Evolutionary conservation across 2,888 invertebrate genomes (phyloP).

Genomic region (Volucella zonaria): DNA sequence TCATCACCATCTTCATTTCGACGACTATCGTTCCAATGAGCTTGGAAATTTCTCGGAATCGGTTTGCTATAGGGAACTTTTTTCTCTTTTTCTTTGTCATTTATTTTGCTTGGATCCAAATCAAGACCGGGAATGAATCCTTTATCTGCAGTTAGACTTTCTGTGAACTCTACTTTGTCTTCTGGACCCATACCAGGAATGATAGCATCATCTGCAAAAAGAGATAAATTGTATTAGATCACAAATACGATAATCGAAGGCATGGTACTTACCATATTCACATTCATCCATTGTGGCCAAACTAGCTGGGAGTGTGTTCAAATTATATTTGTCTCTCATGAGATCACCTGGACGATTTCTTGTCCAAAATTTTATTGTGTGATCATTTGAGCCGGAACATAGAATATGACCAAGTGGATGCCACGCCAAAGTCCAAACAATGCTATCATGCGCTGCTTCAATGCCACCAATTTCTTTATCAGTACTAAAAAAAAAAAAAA

Average conservation of each 20-base stretch:
- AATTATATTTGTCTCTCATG: constrained; percentile 98
- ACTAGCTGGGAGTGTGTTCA: constrained; percentile 94
- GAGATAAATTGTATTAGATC: neutral
- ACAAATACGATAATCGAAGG: neutral
- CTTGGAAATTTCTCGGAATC: constrained; percentile 97
- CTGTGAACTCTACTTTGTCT: constrained; percentile 91
- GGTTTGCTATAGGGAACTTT: constrained; percentile 97
- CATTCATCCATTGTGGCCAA: constrained; percentile 88
- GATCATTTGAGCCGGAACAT: constrained; percentile 99
- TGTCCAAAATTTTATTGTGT: constrained; percentile 99
- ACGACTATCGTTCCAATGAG: constrained; percentile 95
- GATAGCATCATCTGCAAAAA: constrained; percentile 86
- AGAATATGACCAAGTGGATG: constrained; percentile 99
- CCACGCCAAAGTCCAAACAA: constrained; percentile 99
- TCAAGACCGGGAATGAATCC: constrained; percentile 93
- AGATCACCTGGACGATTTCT: constrained; percentile 98
- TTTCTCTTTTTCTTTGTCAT: constrained; percentile 88
- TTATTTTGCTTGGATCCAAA: constrained; percentile 87
- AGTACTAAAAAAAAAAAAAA: constrained; percentile 84
- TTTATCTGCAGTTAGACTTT: constrained; percentile 85
- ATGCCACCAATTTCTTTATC: constrained; percentile 99
- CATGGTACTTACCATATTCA: constrained; percentile 84
- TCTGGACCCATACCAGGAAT: constrained; percentile 99
- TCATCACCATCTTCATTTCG: constrained; percentile 84
- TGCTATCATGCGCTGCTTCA: constrained; percentile 99